Evolutionary conservation across 2,888 invertebrate genomes (phyloP).

Genomic region (Lumbricus terrestris): DNA sequence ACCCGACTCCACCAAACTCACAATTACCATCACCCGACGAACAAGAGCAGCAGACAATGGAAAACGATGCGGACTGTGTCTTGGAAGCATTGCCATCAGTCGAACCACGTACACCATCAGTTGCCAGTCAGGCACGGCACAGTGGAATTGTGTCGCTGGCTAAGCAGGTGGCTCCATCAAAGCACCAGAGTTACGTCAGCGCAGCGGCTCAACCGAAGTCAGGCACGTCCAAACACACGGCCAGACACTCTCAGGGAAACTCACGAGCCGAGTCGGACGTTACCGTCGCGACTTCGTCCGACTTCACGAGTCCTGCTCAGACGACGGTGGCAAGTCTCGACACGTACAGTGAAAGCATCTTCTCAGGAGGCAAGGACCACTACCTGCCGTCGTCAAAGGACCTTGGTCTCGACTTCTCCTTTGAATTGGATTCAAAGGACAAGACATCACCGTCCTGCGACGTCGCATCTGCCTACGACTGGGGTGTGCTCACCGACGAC

Average conservation of each 20-base stretch:
- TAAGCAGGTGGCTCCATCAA: conserved; percentile 9
- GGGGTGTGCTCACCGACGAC: neutral
- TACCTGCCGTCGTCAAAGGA: neutral
- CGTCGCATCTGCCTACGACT: neutral
- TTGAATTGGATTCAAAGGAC: conserved; percentile 7
- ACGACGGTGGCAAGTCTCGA: neutral
- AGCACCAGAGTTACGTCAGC: neutral
- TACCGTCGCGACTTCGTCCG: neutral
- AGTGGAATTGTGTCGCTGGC: neutral
- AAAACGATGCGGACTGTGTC: neutral
- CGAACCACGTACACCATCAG: neutral
- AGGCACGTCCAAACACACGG: neutral
- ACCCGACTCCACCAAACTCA: neutral
- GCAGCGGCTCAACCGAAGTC: neutral
- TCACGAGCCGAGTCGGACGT: neutral
- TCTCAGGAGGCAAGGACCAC: conserved; percentile 12
- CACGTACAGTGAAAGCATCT: conserved; percentile 4
- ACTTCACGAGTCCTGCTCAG: neutral
- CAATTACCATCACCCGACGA: neutral
- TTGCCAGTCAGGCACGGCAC: neutral
- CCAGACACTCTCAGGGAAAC: neutral
- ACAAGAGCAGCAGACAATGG: neutral
- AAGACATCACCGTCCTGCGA: neutral
- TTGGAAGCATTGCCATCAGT: neutral
- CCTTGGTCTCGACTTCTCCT: conserved; percentile 8